Evolutionary conservation across 2,888 invertebrate species (phyloP).

Genomic region (Campoletis raptor): DNA sequence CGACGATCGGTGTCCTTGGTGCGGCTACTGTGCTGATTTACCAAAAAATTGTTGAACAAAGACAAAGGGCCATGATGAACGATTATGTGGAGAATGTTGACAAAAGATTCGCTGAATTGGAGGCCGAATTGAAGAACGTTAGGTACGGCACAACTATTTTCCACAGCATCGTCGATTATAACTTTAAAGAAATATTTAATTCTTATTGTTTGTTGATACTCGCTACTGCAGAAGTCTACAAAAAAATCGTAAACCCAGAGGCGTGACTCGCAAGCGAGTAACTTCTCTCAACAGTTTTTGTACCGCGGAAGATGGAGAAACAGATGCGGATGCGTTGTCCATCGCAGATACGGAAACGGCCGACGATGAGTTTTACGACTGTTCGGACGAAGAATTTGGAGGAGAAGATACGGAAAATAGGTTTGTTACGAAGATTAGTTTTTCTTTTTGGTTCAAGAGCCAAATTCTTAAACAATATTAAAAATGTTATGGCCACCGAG

Average conservation of each 20-base stretch:
- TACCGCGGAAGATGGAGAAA: constrained; percentile 78
- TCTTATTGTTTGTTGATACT: too few species aligned
- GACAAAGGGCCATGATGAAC: constrained; percentile 74
- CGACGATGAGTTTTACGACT: constrained; percentile 83
- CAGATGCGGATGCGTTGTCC: constrained; percentile 80
- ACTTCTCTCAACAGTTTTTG: constrained; percentile 76
- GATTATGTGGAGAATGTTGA: constrained; percentile 78
- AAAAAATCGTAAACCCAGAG: constrained; percentile 75
- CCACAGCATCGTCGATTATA: background rate
- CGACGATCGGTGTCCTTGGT: constrained; percentile 80
- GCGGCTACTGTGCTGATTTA: constrained; percentile 80
- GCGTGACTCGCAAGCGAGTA: constrained; percentile 70
- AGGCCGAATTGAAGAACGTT: constrained; percentile 78
- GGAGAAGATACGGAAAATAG: constrained; percentile 77
- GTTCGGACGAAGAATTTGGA: constrained; percentile 80
- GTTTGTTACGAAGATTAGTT: constrained; percentile 74
- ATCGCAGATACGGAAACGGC: constrained; percentile 81
- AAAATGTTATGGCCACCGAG: too few species aligned
- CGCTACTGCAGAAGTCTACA: constrained; percentile 79
- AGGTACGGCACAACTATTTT: constrained; percentile 73
- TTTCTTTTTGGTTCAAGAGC: constrained; percentile 1
- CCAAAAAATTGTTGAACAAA: constrained; percentile 77
- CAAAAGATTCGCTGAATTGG: constrained; percentile 77
- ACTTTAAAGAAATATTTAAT: too few species aligned
- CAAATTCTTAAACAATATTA: background rate